Percentiles rank a stretch among this genome's conserved stretches.
These are phyloP conservation scores for Pavo muticus DNA, from an alignment of 2,113 vertebrate species.

Conservation along the genomic window DNA sequence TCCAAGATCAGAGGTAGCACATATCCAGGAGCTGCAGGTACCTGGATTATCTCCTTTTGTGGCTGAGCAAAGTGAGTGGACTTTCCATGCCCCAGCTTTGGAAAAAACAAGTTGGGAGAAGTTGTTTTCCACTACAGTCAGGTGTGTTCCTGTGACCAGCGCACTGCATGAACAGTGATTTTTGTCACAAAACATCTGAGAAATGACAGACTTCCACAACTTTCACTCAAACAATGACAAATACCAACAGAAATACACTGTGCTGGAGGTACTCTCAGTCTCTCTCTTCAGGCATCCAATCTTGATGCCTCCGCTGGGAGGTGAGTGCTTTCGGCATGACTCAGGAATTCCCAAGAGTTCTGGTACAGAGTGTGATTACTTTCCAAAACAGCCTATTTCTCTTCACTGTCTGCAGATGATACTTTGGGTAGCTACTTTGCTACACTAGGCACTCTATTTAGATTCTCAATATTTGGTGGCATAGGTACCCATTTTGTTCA, in stretches of 20 bases:
- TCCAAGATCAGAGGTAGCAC: not conserved
- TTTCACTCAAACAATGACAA: not conserved
- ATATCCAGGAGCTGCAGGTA: not conserved
- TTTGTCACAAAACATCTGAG: not conserved
- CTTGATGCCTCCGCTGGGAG: conserved; percentile 12
- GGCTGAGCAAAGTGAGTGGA: not conserved
- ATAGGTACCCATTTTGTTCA: not conserved
- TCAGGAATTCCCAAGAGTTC: not conserved
- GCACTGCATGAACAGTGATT: not conserved
- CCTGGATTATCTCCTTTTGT: not conserved
- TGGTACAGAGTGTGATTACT: not conserved
- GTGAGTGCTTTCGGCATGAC: conserved; percentile 43
- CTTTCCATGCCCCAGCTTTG: not conserved
- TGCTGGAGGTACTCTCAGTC: conserved; percentile 2
- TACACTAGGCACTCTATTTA: not conserved
- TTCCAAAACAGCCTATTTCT: not conserved
- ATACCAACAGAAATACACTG: not conserved
- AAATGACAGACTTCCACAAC: not conserved
- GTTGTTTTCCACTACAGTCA: rapidly evolving
- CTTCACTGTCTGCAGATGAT: not conserved
- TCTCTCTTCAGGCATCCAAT: conserved; percentile 23
- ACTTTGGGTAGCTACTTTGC: not conserved
- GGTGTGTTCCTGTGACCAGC: not conserved
- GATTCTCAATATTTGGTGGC: not conserved
- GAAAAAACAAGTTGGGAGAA: not conserved